phyloP scores from a whole-genome alignment of 1,140 invertebrate genomes.

The Melipona quadrifasciata region DNA sequence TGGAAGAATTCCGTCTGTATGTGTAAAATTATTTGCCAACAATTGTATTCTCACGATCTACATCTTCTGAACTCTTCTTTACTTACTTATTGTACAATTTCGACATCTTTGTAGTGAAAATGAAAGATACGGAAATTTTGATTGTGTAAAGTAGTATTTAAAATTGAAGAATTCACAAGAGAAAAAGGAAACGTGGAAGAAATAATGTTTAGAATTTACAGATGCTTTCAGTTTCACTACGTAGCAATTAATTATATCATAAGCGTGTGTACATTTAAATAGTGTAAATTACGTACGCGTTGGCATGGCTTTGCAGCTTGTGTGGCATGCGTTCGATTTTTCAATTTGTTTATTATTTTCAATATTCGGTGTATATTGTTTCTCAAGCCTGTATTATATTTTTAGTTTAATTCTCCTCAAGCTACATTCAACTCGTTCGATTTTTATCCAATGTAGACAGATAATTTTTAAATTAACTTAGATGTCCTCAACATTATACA shows the following conservation, averaged over 20 bases:
- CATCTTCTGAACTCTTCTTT: not conserved
- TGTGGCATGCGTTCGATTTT: constrained; percentile 35
- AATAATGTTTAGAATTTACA: not conserved
- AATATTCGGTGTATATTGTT: constrained; percentile 6
- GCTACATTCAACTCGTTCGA: constrained; percentile 8
- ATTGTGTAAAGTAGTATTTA: not conserved
- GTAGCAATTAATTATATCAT: not conserved
- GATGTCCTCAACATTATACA: not conserved
- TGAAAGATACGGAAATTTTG: not conserved
- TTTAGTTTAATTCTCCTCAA: not conserved
- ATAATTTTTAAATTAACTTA: not conserved
- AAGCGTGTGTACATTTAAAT: not conserved
- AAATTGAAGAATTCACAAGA: not conserved
- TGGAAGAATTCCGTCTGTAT: not conserved
- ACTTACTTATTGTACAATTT: not conserved
- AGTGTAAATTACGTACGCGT: constrained; percentile 24
- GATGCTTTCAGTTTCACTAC: not conserved
- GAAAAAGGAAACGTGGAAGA: accelerated
- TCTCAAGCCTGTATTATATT: not conserved
- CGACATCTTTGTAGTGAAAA: not conserved
- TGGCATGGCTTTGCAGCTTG: constrained; percentile 47
- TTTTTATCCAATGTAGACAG: not conserved
- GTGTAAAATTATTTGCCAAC: not conserved
- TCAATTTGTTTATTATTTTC: not conserved
- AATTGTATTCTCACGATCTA: not conserved